These are phyloP conservation scores for Parasteatoda lunata DNA, from an alignment of 2,888 invertebrate genomes.

Conservation along the genomic window DNA sequence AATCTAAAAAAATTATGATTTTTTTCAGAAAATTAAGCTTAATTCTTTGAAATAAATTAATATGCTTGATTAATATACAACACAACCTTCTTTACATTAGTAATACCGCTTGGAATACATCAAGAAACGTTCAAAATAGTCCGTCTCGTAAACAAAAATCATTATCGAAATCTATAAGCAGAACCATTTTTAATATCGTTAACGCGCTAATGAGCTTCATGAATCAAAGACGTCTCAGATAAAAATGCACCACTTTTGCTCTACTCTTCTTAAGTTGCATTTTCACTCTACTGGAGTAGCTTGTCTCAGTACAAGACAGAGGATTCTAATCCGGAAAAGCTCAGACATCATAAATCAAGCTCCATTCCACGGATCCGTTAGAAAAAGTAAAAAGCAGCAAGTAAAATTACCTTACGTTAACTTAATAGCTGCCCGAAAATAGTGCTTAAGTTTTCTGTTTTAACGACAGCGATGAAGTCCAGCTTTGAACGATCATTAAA, in stretches of 20 bases:
- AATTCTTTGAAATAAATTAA: too few relatives aligned
- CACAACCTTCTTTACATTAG: too few relatives aligned
- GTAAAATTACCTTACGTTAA: conserved; percentile 57
- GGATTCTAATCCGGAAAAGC: conserved; percentile 20
- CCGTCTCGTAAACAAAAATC: too few relatives aligned
- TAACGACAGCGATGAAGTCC: conserved; percentile 38
- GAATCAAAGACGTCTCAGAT: conserved; percentile 23
- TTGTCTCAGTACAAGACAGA: conserved; percentile 23
- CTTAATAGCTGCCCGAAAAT: conserved; percentile 48
- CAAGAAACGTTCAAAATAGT: too few relatives aligned
- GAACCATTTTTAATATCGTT: conserved; percentile 19
- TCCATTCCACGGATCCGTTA: conserved; percentile 1
- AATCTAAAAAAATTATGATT: too few relatives aligned
- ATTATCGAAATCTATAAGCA: neutral
- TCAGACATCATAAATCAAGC: conserved; percentile 39
- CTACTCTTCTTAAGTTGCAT: conserved; percentile 9
- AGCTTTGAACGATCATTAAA: conserved; percentile 52
- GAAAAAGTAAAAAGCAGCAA: conserved; percentile 24
- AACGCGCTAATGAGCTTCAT: conserved; percentile 43
- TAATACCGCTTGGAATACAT: too few relatives aligned
- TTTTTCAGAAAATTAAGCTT: too few relatives aligned
- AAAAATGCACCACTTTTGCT: conserved; percentile 26
- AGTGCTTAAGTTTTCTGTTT: conserved; percentile 45
- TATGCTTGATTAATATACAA: too few relatives aligned
- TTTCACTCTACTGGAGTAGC: conserved; percentile 26